Evolutionary conservation across 2,797 vertebrate species (phyloP).

Genomic region (Acanthiza pusilla): DNA sequence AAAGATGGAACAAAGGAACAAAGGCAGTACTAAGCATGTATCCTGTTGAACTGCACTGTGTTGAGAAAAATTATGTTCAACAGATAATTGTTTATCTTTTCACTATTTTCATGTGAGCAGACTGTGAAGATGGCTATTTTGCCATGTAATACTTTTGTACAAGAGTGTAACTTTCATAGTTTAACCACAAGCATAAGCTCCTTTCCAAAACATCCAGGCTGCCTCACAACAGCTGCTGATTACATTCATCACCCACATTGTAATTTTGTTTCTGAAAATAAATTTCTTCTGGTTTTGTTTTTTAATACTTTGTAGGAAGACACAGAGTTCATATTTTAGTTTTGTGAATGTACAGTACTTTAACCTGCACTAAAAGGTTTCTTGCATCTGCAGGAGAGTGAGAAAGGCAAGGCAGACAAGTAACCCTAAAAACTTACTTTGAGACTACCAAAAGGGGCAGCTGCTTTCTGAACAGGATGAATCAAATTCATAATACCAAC

Average conservation of each 20-base stretch:
- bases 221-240: conserved; percentile 36
- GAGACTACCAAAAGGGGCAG: background rate
- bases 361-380: conserved; percentile 11
- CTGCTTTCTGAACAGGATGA: conserved; percentile 1
- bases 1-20: conserved; percentile 55
- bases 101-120: conserved; percentile 53
- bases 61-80: conserved; percentile 43
- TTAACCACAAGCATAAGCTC: background rate
- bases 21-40: conserved; percentile 7
- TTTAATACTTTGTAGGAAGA: conserved; percentile 32
- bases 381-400: background rate
- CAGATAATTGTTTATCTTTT: conserved; percentile 49
- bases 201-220: conserved; percentile 37
- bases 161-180: conserved; percentile 20
- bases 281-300: background rate
- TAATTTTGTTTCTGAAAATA: conserved; percentile 32
- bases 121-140: conserved; percentile 61
- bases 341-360: conserved; percentile 54
- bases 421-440: background rate
- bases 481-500: background rate
- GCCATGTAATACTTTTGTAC: conserved; percentile 57
- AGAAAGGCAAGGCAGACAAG: conserved; percentile 2
- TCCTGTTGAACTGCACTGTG: conserved; percentile 61
- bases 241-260: background rate
- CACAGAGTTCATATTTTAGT: background rate